Evolutionary conservation across 2,888 invertebrate genomes (phyloP), one percentile per base, ranked within the genome.

Genomic region (Morinoia aosen): DNA sequence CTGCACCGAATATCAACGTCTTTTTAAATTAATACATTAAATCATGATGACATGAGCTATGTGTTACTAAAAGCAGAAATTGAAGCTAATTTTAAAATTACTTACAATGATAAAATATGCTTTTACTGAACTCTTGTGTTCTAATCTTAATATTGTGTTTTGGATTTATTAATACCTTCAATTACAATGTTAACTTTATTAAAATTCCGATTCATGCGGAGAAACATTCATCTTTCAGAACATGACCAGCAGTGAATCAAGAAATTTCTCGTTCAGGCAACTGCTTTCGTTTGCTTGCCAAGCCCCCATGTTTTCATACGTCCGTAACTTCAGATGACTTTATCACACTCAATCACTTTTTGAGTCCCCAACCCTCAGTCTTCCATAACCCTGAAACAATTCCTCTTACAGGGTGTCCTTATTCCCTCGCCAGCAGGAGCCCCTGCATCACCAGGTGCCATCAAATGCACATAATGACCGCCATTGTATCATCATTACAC

Each of bases 401-500:
- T 33, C 56, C 93, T 48, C 93, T 93, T 93, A 93, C 57, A 93
- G 58, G 14, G 93, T 48, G 93, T 48, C 58, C n/a, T 12, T 57
- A 56, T n/a, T 57, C 93, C 93, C 25, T 57, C 93, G 11, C 57
- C 93, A 48, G 48, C 93, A 7, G 56, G 48, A 19, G 56, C 93
- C 93, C 93, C 93, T 93, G 57, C 93, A 93, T 93, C 93, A 57
- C 93, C 93, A 57, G 93, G 57, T n/a, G 25, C 58, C 93, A 93
- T 93, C 48, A 93, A 93, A 93, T 93, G 93, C 57, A 57, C 93
- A 93, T 93, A 93, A 93, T 93, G 93, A 93, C 93, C n/a, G 93
- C 93, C 93, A 93, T 93, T 93, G 93, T 93, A 93, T 93, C 93
- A 93, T 93, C 93, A 93, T 93, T 93, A 93, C 57, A 57, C 57